A percentile compares a stretch with the other conserved stretches of the same genome.
Conservation (phyloP, 2,113 vertebrate genomes). For the Daphoenositta chrysoptera region DNA sequence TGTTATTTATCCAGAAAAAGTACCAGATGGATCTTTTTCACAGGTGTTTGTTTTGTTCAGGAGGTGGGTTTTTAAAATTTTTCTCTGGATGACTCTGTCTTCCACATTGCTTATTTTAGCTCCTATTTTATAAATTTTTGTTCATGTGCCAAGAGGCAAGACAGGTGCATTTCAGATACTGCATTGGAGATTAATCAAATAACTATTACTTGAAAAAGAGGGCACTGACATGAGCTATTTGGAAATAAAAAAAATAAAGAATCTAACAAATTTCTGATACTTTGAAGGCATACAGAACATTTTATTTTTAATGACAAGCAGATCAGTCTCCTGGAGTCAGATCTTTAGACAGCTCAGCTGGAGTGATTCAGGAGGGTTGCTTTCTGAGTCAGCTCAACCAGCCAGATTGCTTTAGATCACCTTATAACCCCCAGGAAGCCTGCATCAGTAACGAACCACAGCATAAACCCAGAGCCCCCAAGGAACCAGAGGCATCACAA, state of each 20-base stretch:
- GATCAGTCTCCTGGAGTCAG: background rate
- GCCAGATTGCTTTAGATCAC: background rate
- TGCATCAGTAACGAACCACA: background rate
- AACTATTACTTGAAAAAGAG: background rate
- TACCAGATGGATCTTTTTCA: background rate
- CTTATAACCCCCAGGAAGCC: background rate
- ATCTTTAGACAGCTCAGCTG: background rate
- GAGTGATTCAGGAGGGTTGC: background rate
- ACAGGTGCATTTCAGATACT: background rate
- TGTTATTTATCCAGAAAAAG: background rate
- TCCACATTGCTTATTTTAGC: background rate
- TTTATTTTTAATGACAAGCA: background rate
- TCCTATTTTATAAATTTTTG: background rate
- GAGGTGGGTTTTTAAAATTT: background rate
- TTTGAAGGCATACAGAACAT: background rate
- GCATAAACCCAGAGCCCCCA: background rate
- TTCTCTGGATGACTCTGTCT: background rate
- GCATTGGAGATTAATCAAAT: background rate
- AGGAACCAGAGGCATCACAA: background rate
- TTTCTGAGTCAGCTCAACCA: slow-evolving; percentile 18
- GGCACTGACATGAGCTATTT: background rate
- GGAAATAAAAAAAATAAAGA: background rate
- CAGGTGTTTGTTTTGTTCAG: background rate
- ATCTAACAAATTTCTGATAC: background rate
- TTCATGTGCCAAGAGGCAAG: background rate